Conservation (phyloP, 2,113 vertebrate genomes). For the Phaethornis superciliosus region DNA sequence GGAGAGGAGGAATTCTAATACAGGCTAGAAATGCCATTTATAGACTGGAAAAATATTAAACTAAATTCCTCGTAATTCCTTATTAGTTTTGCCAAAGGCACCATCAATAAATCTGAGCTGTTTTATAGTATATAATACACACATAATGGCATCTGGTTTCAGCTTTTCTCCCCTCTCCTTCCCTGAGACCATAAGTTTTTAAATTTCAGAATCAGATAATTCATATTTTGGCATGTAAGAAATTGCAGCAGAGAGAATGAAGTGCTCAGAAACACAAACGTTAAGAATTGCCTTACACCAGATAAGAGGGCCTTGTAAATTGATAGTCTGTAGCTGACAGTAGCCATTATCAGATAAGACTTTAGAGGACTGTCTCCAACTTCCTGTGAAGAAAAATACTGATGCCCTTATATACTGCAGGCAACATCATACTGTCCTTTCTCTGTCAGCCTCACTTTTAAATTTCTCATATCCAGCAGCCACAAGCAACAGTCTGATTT, state of each 20-base stretch:
- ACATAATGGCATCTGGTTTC: not conserved
- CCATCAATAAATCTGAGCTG: not conserved
- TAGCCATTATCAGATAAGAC: slow-evolving; percentile 39
- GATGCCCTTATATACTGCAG: not conserved
- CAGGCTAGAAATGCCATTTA: not conserved
- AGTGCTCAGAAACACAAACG: not conserved
- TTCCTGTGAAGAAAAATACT: slow-evolving; percentile 37
- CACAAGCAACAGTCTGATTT: not conserved
- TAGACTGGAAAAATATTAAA: not conserved
- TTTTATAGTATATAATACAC: not conserved
- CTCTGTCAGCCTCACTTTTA: slow-evolving; percentile 24
- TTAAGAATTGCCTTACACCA: slow-evolving; percentile 13
- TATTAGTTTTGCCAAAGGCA: not conserved
- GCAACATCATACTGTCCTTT: slow-evolving; percentile 1
- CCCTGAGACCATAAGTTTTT: not conserved
- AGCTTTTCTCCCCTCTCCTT: not conserved
- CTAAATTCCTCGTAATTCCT: not conserved
- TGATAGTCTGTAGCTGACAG: slow-evolving; percentile 37
- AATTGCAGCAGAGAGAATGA: not conserved
- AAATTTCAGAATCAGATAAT: not conserved
- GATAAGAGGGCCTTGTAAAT: slow-evolving; percentile 18
- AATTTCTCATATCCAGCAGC: slow-evolving; percentile 27
- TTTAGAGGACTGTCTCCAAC: slow-evolving; percentile 22
- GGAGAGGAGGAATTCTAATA: not conserved
- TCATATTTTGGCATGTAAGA: not conserved